Base-by-base conservation (phyloP, 1,140 invertebrate genomes). In the Diorhabda sublineata region DNA sequence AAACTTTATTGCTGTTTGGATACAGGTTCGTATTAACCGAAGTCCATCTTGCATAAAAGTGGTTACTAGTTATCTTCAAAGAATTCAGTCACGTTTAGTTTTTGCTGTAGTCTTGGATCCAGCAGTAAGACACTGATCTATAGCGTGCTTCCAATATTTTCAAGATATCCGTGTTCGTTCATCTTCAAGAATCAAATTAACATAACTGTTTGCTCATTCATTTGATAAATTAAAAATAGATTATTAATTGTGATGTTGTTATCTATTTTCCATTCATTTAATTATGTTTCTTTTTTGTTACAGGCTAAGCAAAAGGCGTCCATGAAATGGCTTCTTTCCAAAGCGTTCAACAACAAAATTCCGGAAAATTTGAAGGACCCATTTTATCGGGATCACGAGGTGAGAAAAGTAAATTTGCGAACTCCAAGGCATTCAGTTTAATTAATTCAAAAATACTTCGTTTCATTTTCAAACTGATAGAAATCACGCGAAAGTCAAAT, bases 271-370 rank as follows among this genome's bases (percentile, higher is more conserved):
- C n/a, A 5, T n/a, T 66, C 45, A 9, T 62, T n/a, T 47, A 59
- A 42, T 42, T 64, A 52, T 47, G 26, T 42, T 45, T 43, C 45
- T 47, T 62, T 58, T 69, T 70, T 73, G 76, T 88, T 91, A 52
- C 87, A 98, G 96, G 96, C 96, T 75, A 98, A 98, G 86, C 93
- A 98, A 83, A 88, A 94, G 84, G 95, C 96, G 76, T 98, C 96
- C 77, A 90, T 98, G 77, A 94, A 96, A 89, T 99, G 97, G 97
- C 89, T 99, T 73, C 86, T 98, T 64, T 93, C 94, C 74, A 98
- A 98, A 85, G 94, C 96, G 69, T 98, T 96, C 86, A 96, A 96
- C 84, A 95, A 96, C 84, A 90, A 92, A 81, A 92, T 98, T 78
- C 97, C 97, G 74, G 91, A 96, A 77, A 95, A 98, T 80, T 87